These are phyloP conservation scores for Lophotriccus pileatus DNA, from an alignment of 2,797 vertebrate genomes.

Conservation along the genomic window DNA sequence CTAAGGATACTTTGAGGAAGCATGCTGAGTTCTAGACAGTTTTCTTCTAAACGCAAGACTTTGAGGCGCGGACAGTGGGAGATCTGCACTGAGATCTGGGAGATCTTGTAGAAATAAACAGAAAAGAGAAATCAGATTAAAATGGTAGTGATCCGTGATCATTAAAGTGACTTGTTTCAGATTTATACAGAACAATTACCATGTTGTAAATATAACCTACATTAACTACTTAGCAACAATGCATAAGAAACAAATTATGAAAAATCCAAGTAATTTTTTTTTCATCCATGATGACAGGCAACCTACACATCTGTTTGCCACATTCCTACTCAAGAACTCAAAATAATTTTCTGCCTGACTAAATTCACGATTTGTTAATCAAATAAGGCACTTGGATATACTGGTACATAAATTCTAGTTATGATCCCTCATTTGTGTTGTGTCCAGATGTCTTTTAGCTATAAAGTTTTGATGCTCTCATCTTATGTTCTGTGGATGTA, in stretches of 20 bases:
- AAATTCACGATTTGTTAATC: neutral
- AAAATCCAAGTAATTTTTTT: neutral
- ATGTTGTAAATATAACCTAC: neutral
- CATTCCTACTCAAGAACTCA: neutral
- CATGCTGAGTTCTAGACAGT: slow-evolving; percentile 91
- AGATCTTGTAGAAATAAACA: slow-evolving; percentile 78
- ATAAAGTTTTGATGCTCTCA: neutral
- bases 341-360: neutral
- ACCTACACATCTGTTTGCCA: neutral
- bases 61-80: slow-evolving; percentile 91
- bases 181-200: neutral
- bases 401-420: neutral
- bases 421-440: neutral
- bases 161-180: neutral
- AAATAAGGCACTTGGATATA: neutral
- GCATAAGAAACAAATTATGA: neutral
- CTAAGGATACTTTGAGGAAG: slow-evolving; percentile 88
- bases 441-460: neutral
- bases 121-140: neutral
- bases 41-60: slow-evolving; percentile 96
- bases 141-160: neutral
- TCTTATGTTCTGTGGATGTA: neutral
- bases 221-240: neutral
- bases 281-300: neutral
- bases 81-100: slow-evolving; percentile 83